phyloP scores from a whole-genome alignment of 2,797 vertebrate species.

The Sebastes hubbsi region DNA sequence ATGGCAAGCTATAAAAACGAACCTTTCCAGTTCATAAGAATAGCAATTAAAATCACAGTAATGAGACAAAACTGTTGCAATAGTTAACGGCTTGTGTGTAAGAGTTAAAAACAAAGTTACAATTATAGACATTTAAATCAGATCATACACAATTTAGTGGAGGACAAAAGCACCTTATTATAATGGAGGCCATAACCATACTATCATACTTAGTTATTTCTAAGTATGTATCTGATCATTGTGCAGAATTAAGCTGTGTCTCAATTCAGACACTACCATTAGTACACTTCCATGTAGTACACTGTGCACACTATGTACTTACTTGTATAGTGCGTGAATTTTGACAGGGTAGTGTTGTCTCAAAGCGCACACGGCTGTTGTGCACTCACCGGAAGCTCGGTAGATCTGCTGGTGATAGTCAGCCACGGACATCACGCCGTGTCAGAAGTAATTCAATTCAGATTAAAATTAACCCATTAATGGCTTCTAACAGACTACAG shows the following conservation, averaged over 20 bases:
- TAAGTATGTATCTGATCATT: not conserved
- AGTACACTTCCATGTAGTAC: too few species aligned
- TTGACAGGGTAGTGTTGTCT: too few species aligned
- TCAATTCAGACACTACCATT: too few species aligned
- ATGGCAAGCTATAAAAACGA: conserved; percentile 88
- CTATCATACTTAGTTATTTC: not conserved
- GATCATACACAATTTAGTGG: not conserved
- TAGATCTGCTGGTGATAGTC: too few species aligned
- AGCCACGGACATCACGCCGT: too few species aligned
- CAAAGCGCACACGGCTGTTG: too few species aligned
- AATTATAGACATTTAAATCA: not conserved
- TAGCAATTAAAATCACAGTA: conserved; percentile 84
- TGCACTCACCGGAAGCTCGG: too few species aligned
- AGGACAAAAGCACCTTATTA: not conserved
- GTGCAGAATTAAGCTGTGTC: not conserved
- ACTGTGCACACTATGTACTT: too few species aligned
- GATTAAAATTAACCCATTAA: not conserved
- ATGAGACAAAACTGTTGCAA: conserved; percentile 1
- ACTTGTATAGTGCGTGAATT: too few species aligned
- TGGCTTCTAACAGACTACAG: not conserved
- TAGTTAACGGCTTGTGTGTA: not conserved
- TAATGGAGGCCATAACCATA: not conserved
- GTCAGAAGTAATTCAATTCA: too few species aligned
- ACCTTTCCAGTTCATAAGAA: conserved; percentile 86
- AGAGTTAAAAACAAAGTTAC: not conserved